These are phyloP conservation scores for Monochamus alternatus DNA, from an alignment of 2,888 invertebrate genomes.

Conservation along the genomic window DNA sequence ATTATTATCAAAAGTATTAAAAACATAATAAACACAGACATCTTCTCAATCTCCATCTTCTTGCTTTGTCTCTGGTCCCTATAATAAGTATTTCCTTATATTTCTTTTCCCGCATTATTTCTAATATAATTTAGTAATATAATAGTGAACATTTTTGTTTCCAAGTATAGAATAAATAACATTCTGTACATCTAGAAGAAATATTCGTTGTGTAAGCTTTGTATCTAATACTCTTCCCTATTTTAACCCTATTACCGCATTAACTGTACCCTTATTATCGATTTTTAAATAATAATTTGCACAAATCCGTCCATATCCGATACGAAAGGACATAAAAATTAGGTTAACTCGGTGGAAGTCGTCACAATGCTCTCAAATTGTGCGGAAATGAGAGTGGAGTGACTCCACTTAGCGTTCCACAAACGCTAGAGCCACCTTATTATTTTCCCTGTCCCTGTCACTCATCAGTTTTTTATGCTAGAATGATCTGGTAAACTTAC, in stretches of 20 bases:
- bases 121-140: too few species aligned
- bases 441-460: slow-evolving; percentile 30
- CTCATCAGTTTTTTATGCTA: slow-evolving; percentile 22
- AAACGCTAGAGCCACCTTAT: slow-evolving; percentile 32
- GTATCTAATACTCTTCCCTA: background rate
- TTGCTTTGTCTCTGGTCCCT: too few species aligned
- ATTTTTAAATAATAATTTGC: slow-evolving; percentile 26
- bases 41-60: too few species aligned
- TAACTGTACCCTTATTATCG: background rate
- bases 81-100: too few species aligned
- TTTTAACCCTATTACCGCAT: background rate
- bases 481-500: slow-evolving; percentile 2
- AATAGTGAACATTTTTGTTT: too few species aligned
- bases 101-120: too few species aligned
- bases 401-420: slow-evolving; percentile 42
- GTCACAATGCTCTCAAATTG: slow-evolving; percentile 60
- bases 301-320: slow-evolving; percentile 44
- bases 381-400: slow-evolving; percentile 59
- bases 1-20: too few species aligned
- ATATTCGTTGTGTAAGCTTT: too few species aligned
- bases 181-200: too few species aligned
- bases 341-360: slow-evolving; percentile 52
- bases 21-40: too few species aligned
- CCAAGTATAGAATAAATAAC: too few species aligned
- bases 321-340: slow-evolving; percentile 46